Evolutionary conservation across 30 jellyfish, hydroid and myxozoan species (phyloP), one percentile per base, ranked within the genome.

Genomic region (Sanderia malayensis): DNA sequence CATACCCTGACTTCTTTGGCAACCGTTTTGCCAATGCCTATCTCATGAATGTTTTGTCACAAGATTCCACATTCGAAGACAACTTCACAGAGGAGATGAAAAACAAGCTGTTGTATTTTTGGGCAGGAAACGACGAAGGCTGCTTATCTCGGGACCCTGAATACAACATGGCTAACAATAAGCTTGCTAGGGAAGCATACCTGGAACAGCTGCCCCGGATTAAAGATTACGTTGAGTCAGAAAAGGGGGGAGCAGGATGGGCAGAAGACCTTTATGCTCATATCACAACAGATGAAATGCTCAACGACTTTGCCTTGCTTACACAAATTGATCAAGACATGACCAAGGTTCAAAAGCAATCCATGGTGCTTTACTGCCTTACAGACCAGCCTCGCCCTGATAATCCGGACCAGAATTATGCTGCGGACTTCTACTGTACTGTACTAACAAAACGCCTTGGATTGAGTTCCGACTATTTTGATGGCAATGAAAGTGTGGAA

Each of bases 321-420:
- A 19, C 11, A 2, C 8, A 49, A 2, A 49, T 49, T 4, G 18
- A 49, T 2, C 6, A 19, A 4, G 27, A 24, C 24, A 18, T 9
- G 23, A 24, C 11, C 6, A 49, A 9, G 27, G 18, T 49, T 19
- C 24, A 49, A 2, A 49, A 49, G 64, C 64, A 49, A 9, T 49
- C 64, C 23, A 49, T 49, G 64, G 64, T 49, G 64, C 64, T 49
- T 18, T 18, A 49, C 24, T 49, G 64, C 64, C 64, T 49, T 49
- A 2, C 64, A 4, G 6, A 8, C 4, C 4, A 49, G 25, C 64
- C 25, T 2, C 23, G 24, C 11, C 64, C 23, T 15, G 27, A 49
- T 2, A 18, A 49, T 9, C 64, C 27, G 2, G 27, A 18, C 23
- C 4, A 49, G 24, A 49, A 18, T 49, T 49, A 49, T 49, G 23